Evolutionary conservation across 1,140 invertebrate species (phyloP).

Genomic region (Paraescarpia echinospica): DNA sequence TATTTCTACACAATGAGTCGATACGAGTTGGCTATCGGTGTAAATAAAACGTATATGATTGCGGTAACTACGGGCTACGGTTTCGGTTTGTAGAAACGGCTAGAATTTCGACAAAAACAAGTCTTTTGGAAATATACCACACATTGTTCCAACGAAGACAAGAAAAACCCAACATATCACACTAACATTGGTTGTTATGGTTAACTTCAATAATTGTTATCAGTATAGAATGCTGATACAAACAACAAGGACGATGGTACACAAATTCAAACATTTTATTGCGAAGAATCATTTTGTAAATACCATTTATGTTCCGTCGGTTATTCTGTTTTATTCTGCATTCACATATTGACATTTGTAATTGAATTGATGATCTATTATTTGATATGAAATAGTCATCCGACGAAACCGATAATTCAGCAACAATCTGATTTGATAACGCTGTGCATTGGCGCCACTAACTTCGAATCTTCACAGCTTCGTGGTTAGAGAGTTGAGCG

Average conservation of each 20-base stretch:
- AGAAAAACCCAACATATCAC: too few relatives aligned
- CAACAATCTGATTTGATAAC: neutral
- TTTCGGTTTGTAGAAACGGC: too few relatives aligned
- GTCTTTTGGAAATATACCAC: too few relatives aligned
- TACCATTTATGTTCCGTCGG: neutral
- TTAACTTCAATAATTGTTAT: neutral
- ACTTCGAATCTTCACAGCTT: neutral
- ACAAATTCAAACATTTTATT: neutral
- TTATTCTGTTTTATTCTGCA: neutral
- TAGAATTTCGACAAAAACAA: too few relatives aligned
- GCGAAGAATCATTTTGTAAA: neutral
- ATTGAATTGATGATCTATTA: neutral
- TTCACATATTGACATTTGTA: neutral
- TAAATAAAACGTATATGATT: neutral
- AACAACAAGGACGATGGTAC: neutral
- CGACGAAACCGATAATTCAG: neutral
- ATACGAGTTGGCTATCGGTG: neutral
- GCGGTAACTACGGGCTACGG: too few relatives aligned
- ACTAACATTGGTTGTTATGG: neutral
- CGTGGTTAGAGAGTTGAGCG: neutral
- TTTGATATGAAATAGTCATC: neutral
- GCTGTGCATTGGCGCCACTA: neutral
- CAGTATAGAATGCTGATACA: neutral
- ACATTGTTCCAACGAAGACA: too few relatives aligned
- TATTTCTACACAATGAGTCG: too few relatives aligned